Percentiles rank a stretch among this genome's conserved stretches.
These are phyloP conservation scores for Drosophila kanekoi DNA, from an alignment of 2,888 invertebrate genomes.

Conservation along the genomic window DNA sequence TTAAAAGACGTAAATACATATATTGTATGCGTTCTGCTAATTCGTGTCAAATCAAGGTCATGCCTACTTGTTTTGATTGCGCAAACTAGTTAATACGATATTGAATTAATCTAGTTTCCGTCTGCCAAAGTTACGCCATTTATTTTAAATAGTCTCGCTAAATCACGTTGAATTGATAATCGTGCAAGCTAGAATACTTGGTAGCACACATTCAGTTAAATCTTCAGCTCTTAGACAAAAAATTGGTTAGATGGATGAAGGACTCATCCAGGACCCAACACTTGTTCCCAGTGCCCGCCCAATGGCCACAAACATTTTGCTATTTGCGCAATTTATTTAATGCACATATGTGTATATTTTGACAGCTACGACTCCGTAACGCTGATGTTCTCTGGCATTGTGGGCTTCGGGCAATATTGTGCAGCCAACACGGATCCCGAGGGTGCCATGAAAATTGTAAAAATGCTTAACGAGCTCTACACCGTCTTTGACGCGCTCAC, in stretches of 20 bases:
- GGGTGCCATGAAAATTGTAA: constrained; percentile 98
- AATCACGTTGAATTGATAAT: no score
- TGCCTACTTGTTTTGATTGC: no score
- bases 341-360: constrained; percentile 33
- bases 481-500: constrained; percentile 97
- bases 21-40: background rate
- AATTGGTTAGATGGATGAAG: background rate
- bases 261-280: background rate
- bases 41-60: no score
- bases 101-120: no score
- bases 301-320: constrained; percentile 46
- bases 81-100: no score
- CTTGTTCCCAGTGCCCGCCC: background rate
- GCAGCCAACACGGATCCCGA: constrained; percentile 95
- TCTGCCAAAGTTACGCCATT: no score
- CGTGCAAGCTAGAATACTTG: background rate
- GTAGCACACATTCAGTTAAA: background rate
- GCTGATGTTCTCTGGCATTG: constrained; percentile 96
- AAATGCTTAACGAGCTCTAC: constrained; percentile 96
- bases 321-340: constrained; percentile 61
- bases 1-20: background rate
- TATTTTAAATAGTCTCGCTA: no score
- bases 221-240: background rate
- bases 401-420: constrained; percentile 96
- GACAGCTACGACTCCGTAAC: constrained; percentile 95